phyloP scores from a whole-genome alignment of 2,113 vertebrate species.

The Cepphus grylle region DNA sequence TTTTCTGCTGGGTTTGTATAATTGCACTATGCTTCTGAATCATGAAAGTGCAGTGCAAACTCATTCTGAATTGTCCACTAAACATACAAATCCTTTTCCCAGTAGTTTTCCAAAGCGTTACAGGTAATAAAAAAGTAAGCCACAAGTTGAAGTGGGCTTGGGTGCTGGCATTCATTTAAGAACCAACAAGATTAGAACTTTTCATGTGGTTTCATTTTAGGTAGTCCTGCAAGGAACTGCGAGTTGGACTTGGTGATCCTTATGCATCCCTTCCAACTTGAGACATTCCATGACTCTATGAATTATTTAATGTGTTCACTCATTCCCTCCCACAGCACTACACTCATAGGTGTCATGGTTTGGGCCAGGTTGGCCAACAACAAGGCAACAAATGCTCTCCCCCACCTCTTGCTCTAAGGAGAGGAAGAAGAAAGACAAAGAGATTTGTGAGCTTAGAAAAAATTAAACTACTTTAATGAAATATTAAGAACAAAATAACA shows the following conservation, averaged over 20 bases:
- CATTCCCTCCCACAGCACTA: not conserved
- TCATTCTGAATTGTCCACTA: not conserved
- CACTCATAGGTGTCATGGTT: too few relatives aligned
- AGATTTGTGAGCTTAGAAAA: too few relatives aligned
- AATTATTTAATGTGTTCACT: not conserved
- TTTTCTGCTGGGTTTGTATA: not conserved
- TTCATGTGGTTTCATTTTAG: not conserved
- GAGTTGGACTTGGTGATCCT: not conserved
- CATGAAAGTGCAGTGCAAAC: not conserved
- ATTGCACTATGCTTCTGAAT: not conserved
- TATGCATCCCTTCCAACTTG: not conserved
- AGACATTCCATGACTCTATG: not conserved
- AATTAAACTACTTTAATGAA: too few relatives aligned
- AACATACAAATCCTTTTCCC: not conserved
- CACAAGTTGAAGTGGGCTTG: not conserved
- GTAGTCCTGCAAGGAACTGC: not conserved
- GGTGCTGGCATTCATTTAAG: not conserved
- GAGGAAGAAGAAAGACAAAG: too few relatives aligned
- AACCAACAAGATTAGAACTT: not conserved
- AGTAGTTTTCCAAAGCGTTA: not conserved
- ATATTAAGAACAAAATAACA: too few relatives aligned
- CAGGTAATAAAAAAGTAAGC: not conserved
- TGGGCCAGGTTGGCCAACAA: too few relatives aligned
- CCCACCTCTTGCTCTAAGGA: too few relatives aligned
- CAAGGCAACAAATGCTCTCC: too few relatives aligned